These are phyloP conservation scores for Naso thynnoides DNA, from an alignment of 2,797 vertebrate species.

Conservation along the genomic window DNA sequence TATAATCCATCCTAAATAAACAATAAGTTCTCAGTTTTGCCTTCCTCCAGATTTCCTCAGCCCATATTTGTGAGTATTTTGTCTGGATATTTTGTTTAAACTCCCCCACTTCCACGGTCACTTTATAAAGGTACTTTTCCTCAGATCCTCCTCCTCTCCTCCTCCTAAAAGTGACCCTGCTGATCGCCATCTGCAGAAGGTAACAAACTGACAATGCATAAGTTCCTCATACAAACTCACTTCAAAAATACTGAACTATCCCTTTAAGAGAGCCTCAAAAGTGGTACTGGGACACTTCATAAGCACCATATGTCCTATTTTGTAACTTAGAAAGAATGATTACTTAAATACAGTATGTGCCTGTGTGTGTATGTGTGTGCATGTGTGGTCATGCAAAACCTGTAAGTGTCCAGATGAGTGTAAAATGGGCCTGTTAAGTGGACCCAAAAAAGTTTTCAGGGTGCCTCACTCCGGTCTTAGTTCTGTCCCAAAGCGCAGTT, in stretches of 20 bases:
- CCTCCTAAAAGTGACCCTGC: too few relatives aligned
- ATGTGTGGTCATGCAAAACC: slow-evolving; percentile 53
- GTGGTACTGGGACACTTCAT: not conserved
- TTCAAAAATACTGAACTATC: not conserved
- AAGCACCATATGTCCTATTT: not conserved
- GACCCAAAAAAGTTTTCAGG: slow-evolving; percentile 53
- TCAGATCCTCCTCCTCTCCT: too few relatives aligned
- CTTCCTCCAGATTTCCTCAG: too few relatives aligned
- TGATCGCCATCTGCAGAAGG: too few relatives aligned
- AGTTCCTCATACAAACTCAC: too few relatives aligned
- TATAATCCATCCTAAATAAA: too few relatives aligned
- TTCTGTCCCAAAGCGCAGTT: slow-evolving; percentile 69
- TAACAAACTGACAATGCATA: too few relatives aligned
- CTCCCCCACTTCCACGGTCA: too few relatives aligned
- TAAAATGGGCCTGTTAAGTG: slow-evolving; percentile 61
- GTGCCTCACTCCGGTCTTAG: slow-evolving; percentile 63
- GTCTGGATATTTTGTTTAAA: too few relatives aligned
- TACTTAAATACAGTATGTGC: slow-evolving; percentile 27
- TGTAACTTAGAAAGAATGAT: slow-evolving; percentile 12
- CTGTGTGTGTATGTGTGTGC: not conserved
- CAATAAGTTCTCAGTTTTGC: too few relatives aligned
- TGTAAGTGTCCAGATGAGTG: slow-evolving; percentile 66
- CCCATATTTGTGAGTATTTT: too few relatives aligned
- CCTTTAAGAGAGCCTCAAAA: not conserved
- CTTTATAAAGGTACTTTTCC: too few relatives aligned